Conservation (phyloP, 2,797 vertebrate species). For the Sebastes minor region DNA sequence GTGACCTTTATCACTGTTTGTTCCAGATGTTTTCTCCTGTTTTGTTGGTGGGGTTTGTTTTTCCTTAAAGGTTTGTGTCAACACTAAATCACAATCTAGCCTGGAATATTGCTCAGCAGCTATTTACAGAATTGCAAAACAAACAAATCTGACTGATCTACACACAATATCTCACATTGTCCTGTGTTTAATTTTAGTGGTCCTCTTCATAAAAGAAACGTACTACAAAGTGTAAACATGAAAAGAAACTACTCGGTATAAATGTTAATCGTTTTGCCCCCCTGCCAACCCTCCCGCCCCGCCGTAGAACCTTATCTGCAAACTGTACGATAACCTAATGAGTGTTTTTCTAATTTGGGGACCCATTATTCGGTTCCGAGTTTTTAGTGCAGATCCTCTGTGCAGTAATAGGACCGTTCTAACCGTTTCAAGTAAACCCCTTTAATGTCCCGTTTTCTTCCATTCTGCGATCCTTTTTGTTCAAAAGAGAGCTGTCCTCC, state of each 20-base stretch:
- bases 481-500: slow-evolving; percentile 62
- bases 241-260: slow-evolving; percentile 55
- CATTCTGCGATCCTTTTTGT: slow-evolving; percentile 60
- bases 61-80: slow-evolving; percentile 54
- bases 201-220: slow-evolving; percentile 75
- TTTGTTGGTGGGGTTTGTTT: not conserved
- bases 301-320: slow-evolving; percentile 60
- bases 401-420: slow-evolving; percentile 63
- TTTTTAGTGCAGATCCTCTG: slow-evolving; percentile 74
- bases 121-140: slow-evolving; percentile 82
- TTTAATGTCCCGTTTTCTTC: slow-evolving; percentile 54
- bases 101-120: slow-evolving; percentile 81
- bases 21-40: slow-evolving; percentile 33
- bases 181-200: slow-evolving; percentile 79
- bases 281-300: not conserved
- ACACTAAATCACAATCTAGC: slow-evolving; percentile 76
- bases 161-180: slow-evolving; percentile 72
- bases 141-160: slow-evolving; percentile 69
- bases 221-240: slow-evolving; percentile 81
- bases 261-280: slow-evolving; percentile 52
- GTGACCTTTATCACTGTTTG: slow-evolving; percentile 40
- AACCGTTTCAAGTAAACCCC: slow-evolving; percentile 76
- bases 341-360: slow-evolving; percentile 70
- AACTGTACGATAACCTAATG: slow-evolving; percentile 65
- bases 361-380: slow-evolving; percentile 52